Conservation (phyloP, 1,140 invertebrate species). For the Drosophila takahashii region DNA sequence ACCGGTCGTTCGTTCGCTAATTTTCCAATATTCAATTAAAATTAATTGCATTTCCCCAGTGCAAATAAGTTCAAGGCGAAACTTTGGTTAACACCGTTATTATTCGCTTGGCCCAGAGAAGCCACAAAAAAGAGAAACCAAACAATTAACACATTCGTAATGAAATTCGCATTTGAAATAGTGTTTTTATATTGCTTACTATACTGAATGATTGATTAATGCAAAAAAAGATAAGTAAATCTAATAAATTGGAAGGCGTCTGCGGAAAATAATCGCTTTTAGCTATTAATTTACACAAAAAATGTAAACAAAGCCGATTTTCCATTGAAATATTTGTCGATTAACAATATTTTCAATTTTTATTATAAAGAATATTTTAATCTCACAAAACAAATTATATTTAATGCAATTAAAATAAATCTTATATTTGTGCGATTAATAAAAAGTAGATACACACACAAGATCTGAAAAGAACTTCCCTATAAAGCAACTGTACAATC, state of each 20-base stretch:
- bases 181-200: conserved; percentile 5
- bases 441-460: too few relatives aligned
- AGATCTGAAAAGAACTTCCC: neutral
- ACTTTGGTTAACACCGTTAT: conserved; percentile 3
- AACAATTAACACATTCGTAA: conserved; percentile 41
- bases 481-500: neutral
- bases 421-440: too few relatives aligned
- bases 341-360: neutral
- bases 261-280: neutral
- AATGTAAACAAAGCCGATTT: neutral
- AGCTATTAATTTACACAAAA: neutral
- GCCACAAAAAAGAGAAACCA: conserved; percentile 11
- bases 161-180: conserved; percentile 2
- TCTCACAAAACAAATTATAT: too few relatives aligned
- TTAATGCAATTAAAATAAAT: neutral
- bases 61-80: conserved; percentile 29
- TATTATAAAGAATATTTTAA: neutral
- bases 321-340: neutral
- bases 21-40: conserved; percentile 48
- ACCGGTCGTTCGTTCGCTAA: conserved; percentile 42
- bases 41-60: conserved; percentile 47
- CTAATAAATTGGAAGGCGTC: neutral
- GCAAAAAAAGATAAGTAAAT: conserved; percentile 11
- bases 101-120: neutral
- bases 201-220: conserved; percentile 24